These are phyloP conservation scores for Maconellicoccus hirsutus DNA, from an alignment of 1,140 invertebrate species.

Conservation along the genomic window DNA sequence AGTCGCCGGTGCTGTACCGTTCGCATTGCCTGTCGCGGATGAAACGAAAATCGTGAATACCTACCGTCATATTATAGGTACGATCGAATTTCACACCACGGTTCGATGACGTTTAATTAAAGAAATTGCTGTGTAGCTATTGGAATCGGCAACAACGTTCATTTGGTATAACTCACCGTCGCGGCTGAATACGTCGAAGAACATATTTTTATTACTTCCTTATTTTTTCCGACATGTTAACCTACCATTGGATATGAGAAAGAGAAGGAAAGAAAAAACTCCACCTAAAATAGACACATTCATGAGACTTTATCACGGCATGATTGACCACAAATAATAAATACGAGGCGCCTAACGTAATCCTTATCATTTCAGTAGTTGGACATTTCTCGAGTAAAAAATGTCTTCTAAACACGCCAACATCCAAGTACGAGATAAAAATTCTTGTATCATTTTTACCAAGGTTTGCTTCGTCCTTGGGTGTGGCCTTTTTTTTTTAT, in stretches of 20 bases:
- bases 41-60: neutral
- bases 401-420: conserved; percentile 18
- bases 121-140: neutral
- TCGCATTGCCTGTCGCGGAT: neutral
- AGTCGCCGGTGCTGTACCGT: neutral
- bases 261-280: neutral
- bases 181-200: neutral
- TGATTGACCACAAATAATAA: conserved; percentile 13
- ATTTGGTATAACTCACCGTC: no score
- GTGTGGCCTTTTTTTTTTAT: conserved; percentile 10
- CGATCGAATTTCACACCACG: no score
- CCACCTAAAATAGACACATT: conserved; percentile 12
- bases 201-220: neutral
- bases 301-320: conserved; percentile 19
- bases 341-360: conserved; percentile 14
- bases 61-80: no score
- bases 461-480: neutral
- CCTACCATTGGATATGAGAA: neutral
- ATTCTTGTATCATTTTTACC: conserved; percentile 19
- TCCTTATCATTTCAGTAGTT: conserved; percentile 17
- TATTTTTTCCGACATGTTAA: neutral
- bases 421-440: conserved; percentile 10
- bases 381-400: conserved; percentile 13
- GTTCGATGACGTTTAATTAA: neutral
- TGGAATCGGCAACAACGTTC: no score